phyloP scores from a whole-genome alignment of 1,140 invertebrate species.

The Zaprionus davidi region DNA sequence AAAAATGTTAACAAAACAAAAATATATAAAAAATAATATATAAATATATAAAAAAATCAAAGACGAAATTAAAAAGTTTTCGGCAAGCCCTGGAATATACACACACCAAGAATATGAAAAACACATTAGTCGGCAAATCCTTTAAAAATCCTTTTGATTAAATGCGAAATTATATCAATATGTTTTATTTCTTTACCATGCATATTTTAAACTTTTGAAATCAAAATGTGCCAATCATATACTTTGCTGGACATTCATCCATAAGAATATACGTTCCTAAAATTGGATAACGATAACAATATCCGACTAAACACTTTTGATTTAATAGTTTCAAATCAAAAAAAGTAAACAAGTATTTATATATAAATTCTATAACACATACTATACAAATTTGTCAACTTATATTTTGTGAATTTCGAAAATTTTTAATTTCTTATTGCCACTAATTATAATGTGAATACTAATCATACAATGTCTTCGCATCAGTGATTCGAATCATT shows the following conservation, averaged over 20 bases:
- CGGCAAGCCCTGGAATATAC: conserved; percentile 5
- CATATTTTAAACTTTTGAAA: not conserved
- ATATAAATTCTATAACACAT: no score
- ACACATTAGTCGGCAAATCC: not conserved
- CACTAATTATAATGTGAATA: not conserved
- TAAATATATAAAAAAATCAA: conserved; percentile 21
- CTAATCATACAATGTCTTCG: not conserved
- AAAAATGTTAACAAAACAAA: conserved; percentile 26
- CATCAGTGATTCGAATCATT: not conserved
- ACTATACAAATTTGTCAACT: no score
- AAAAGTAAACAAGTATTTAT: no score
- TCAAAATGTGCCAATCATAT: conserved; percentile 59
- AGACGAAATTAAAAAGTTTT: not conserved
- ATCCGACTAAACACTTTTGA: not conserved
- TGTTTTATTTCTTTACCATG: not conserved
- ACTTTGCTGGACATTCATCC: conserved; percentile 27
- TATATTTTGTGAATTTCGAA: no score
- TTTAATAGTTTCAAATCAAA: no score
- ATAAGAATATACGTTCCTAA: not conserved
- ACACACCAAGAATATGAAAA: not conserved
- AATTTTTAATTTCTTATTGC: no score
- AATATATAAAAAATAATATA: not conserved
- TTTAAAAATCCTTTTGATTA: not conserved
- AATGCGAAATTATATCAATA: not conserved
- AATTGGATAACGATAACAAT: not conserved